Base-by-base conservation (phyloP, 2,888 invertebrate species). In the Synanthedon andrenaeformis region DNA sequence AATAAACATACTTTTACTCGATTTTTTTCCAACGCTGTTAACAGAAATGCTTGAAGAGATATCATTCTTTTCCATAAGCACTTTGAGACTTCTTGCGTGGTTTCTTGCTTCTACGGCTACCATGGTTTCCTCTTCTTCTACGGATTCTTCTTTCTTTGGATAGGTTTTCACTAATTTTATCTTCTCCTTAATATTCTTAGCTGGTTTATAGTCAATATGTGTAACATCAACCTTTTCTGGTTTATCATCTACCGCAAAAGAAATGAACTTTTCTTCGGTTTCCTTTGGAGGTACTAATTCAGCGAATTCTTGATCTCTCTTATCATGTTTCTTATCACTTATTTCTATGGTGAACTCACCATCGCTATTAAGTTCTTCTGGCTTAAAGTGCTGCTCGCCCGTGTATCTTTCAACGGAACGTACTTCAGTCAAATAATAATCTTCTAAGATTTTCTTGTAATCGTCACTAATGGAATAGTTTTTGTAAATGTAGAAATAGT, bases 401-500 rank as follows among this genome's bases (percentile, higher is more conserved):
- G 81, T 75, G 55, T 81, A 82, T 53, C 74, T 77, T 59, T 89
- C 89, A 11, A 89, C 89, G 12, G 88, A 90, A 61, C 89, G 89
- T 0, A 92, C 91, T 42, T 91, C 90, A 51, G 91, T 91, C 49
- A 89, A 74, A 59, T 92, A 92, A 63, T 89, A 88, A 52, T 90
- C 87, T 68, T 84, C 82, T 3, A 92, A 67, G 51, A 90, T 74
- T 59, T 89, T 81, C 60, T 89, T 90, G 66, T 89, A 92, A 28
- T 89, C 89, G 48, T 91, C 89, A 56, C 89, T 88, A 3, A 90
- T 89, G 0, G 90, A 89, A 64, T 90, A 89, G 62, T 92, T 92
- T 63, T 90, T 90, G 70, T 92, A 92, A 5, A 92, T 89, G 62
- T 92, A 92, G 64, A 92, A 89, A 83, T 89, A 92, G 62, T 91